These are phyloP conservation scores for Sycophila sp. DNA, from an alignment of 1,140 invertebrate species.

Conservation along the genomic window DNA sequence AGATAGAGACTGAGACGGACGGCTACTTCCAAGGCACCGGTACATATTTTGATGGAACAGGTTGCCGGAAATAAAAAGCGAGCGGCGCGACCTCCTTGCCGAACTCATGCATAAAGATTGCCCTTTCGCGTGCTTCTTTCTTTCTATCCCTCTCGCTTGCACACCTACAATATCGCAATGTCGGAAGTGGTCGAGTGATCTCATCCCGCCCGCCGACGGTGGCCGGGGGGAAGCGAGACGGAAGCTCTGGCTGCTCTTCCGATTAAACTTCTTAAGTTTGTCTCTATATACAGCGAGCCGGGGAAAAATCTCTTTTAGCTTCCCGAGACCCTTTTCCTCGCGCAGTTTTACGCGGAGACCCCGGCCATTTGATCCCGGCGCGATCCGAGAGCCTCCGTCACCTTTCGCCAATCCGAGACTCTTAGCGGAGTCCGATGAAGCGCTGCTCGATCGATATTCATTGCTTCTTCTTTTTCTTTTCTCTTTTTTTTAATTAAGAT, in stretches of 20 bases:
- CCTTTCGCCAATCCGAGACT: neutral
- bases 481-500: too few species aligned
- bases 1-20: too few species aligned
- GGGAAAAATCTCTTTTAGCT: conserved; percentile 4
- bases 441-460: neutral
- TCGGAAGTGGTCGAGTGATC: conserved; percentile 27
- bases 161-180: conserved; percentile 18
- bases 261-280: conserved; percentile 33
- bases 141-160: too few species aligned
- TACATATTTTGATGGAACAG: conserved; percentile 43
- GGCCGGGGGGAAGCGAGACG: neutral
- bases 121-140: conserved; percentile 21
- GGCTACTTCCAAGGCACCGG: too few species aligned
- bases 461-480: neutral
- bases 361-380: neutral
- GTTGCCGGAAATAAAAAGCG: conserved; percentile 41
- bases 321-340: neutral
- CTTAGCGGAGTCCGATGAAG: neutral
- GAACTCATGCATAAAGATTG: conserved; percentile 47
- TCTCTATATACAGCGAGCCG: neutral
- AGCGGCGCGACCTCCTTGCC: conserved; percentile 17
- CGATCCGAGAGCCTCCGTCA: neutral
- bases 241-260: neutral
- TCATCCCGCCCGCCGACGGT: neutral
- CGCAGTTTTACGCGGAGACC: neutral